A percentile compares a stretch with the other conserved stretches of the same genome.
These are phyloP conservation scores for Drosophila borealis DNA, from an alignment of 2,888 invertebrate species.

Conservation along the genomic window DNA sequence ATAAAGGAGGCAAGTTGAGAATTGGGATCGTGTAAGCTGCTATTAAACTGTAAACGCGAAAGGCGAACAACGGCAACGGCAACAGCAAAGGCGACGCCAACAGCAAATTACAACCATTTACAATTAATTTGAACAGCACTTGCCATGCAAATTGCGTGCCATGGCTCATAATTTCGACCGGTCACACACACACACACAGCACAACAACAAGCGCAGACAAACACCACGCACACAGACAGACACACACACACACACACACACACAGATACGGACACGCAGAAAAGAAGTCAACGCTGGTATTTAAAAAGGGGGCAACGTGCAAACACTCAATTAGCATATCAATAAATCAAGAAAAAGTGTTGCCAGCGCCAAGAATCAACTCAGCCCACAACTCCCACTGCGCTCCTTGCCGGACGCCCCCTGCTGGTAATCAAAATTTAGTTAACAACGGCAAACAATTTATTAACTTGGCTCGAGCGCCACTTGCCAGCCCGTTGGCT, in stretches of 20 bases:
- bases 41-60: conserved; percentile 77
- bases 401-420: conserved; percentile 5
- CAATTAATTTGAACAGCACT: conserved; percentile 77
- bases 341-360: conserved; percentile 78
- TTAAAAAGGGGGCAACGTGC: conserved; percentile 67
- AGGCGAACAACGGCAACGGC: conserved; percentile 45
- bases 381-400: neutral
- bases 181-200: conserved; percentile 18
- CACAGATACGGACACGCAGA: conserved; percentile 4
- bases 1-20: conserved; percentile 41
- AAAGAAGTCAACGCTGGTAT: conserved; percentile 43
- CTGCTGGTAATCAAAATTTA: conserved; percentile 70
- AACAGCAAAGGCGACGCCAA: conserved; percentile 27
- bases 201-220: conserved; percentile 2
- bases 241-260: conserved; percentile 2
- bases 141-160: conserved; percentile 77
- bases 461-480: conserved; percentile 61
- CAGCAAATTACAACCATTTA: conserved; percentile 78
- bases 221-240: conserved; percentile 11
- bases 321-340: conserved; percentile 80
- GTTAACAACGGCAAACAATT: conserved; percentile 78
- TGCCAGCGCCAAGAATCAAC: conserved; percentile 22
- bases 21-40: conserved; percentile 62
- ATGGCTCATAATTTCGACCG: conserved; percentile 73
- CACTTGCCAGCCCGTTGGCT: conserved; percentile 38